Evolutionary conservation across 2,888 invertebrate genomes (phyloP).

Genomic region (Microctonus brassicae): DNA sequence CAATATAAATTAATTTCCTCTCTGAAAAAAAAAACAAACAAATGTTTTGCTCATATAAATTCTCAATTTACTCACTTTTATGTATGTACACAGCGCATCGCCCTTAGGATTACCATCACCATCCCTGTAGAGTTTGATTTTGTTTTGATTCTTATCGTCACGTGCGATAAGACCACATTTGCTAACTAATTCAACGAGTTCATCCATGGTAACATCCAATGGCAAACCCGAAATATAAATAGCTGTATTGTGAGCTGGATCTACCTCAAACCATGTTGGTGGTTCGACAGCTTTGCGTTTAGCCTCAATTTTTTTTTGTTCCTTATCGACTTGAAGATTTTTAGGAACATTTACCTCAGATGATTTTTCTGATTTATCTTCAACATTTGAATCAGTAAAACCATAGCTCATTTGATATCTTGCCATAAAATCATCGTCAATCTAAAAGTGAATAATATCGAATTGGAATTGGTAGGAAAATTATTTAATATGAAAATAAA

Average conservation of each 20-base stretch:
- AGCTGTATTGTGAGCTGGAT: constrained; percentile 90
- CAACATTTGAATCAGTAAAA: constrained; percentile 76
- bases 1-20: neutral
- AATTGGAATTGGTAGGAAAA: neutral
- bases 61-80: constrained; percentile 84
- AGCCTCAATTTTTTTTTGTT: constrained; percentile 59
- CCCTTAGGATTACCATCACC: constrained; percentile 88
- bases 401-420: constrained; percentile 96
- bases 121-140: constrained; percentile 92
- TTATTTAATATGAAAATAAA: constrained; percentile 14
- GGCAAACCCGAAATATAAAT: constrained; percentile 97
- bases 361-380: constrained; percentile 48
- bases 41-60: no score
- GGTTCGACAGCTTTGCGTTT: constrained; percentile 72
- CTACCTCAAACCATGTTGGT: constrained; percentile 92
- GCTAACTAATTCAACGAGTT: constrained; percentile 92
- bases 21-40: neutral
- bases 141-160: constrained; percentile 85
- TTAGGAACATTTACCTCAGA: constrained; percentile 44
- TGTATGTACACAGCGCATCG: constrained; percentile 96
- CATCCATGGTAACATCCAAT: constrained; percentile 87
- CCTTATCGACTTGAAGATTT: constrained; percentile 50
- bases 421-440: constrained; percentile 97
- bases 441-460: constrained; percentile 66
- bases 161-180: constrained; percentile 96